A percentile compares a stretch with the other conserved stretches of the same genome.
Evolutionary conservation across 2,888 invertebrate species (phyloP).

Genomic region (Crepidodera aurea): DNA sequence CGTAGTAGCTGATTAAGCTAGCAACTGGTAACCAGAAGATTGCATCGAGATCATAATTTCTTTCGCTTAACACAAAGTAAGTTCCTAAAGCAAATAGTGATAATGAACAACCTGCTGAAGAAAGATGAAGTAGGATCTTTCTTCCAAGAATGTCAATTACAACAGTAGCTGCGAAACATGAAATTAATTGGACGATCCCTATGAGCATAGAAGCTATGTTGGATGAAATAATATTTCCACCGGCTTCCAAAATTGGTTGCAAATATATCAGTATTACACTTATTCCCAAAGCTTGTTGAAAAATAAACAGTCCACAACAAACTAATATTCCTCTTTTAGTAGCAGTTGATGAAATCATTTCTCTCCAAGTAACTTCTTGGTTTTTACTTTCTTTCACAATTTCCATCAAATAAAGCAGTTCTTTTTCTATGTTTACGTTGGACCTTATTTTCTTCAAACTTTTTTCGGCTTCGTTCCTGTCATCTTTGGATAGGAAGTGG

Average conservation of each 20-base stretch:
- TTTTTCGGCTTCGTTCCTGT: background rate
- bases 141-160: constrained; percentile 81
- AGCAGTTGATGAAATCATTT: background rate
- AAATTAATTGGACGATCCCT: constrained; percentile 74
- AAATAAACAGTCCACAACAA: constrained; percentile 52
- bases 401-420: background rate
- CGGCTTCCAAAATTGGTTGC: constrained; percentile 69
- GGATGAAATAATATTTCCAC: constrained; percentile 60
- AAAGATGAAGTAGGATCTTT: constrained; percentile 72
- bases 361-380: background rate
- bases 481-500: background rate
- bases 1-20: constrained; percentile 73
- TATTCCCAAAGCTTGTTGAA: constrained; percentile 76
- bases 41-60: constrained; percentile 43
- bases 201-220: constrained; percentile 77
- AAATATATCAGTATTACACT: constrained; percentile 79
- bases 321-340: constrained; percentile 46
- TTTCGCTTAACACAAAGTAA: constrained; percentile 64
- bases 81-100: constrained; percentile 73
- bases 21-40: constrained; percentile 75
- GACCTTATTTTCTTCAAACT: background rate
- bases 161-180: constrained; percentile 75
- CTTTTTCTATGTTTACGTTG: background rate
- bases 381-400: background rate
- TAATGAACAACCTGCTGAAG: constrained; percentile 70